These are phyloP conservation scores for Natator depressus DNA, from an alignment of 2,113 vertebrate genomes.

Conservation along the genomic window DNA sequence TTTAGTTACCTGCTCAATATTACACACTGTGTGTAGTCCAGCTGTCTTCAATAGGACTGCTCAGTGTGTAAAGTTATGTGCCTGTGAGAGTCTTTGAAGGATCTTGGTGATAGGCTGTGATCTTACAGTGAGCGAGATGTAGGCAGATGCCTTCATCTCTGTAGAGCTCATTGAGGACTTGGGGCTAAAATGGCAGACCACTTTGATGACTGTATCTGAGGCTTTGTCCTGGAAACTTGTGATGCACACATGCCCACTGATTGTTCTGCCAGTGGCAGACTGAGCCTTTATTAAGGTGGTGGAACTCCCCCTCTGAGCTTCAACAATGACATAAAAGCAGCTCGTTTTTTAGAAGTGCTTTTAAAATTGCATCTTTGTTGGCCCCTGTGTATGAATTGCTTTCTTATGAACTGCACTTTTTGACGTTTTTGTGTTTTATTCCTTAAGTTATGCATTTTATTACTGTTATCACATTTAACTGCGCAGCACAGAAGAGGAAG, in stretches of 20 bases:
- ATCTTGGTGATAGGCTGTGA: neutral
- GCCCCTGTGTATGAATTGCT: neutral
- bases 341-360: neutral
- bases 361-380: neutral
- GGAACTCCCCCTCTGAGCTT: rapidly evolving
- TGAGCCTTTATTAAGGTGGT: rapidly evolving
- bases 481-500: neutral
- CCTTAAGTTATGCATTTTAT: rapidly evolving
- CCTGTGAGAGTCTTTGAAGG: neutral
- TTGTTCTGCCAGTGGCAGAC: neutral
- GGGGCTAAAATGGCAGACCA: neutral
- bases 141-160: rapidly evolving
- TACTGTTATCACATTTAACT: neutral
- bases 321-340: neutral
- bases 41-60: neutral
- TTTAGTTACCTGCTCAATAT: neutral
- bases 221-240: neutral
- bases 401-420: rapidly evolving
- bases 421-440: neutral
- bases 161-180: neutral
- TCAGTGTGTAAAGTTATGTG: neutral
- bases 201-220: neutral
- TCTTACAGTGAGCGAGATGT: rapidly evolving
- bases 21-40: neutral
- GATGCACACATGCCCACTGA: neutral